phyloP scores from a whole-genome alignment of 2,888 invertebrate species.

The Dicycla oo region DNA sequence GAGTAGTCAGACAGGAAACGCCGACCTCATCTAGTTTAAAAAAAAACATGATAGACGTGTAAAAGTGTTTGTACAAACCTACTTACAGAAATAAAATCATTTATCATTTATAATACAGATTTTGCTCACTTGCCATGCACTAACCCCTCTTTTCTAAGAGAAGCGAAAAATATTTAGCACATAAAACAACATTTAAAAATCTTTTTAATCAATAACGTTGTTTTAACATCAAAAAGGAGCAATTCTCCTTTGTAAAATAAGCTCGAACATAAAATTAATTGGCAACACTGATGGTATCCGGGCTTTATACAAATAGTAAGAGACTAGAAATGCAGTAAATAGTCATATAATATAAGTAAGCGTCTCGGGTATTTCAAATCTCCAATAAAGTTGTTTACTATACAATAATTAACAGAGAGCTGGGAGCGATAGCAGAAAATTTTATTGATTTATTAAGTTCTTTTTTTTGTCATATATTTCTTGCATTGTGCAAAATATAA shows the following conservation, averaged over 20 bases:
- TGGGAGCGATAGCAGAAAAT: conserved; percentile 34
- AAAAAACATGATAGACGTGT: too few relatives aligned
- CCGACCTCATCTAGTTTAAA: too few relatives aligned
- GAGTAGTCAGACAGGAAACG: too few relatives aligned
- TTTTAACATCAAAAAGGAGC: not conserved
- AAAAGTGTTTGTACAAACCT: too few relatives aligned
- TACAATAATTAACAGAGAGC: conserved; percentile 25
- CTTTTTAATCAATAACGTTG: not conserved
- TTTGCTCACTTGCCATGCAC: not conserved
- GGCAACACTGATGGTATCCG: not conserved
- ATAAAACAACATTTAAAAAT: not conserved
- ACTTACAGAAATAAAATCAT: too few relatives aligned
- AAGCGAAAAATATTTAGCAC: not conserved
- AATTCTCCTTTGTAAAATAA: not conserved
- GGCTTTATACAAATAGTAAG: not conserved
- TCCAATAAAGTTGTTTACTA: conserved; percentile 43
- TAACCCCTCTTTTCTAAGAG: not conserved
- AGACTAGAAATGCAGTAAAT: conserved; percentile 15
- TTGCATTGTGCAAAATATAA: not conserved
- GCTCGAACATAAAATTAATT: conserved; percentile 18
- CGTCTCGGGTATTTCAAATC: conserved; percentile 24
- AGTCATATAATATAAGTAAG: conserved; percentile 17
- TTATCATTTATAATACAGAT: too few relatives aligned
- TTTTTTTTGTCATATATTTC: not conserved
- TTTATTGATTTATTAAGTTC: not conserved